Evolutionary conservation across 2,797 vertebrate genomes (phyloP), one percentile per base, ranked within the genome.

Genomic region (Petrocephalus schoutedeni): DNA sequence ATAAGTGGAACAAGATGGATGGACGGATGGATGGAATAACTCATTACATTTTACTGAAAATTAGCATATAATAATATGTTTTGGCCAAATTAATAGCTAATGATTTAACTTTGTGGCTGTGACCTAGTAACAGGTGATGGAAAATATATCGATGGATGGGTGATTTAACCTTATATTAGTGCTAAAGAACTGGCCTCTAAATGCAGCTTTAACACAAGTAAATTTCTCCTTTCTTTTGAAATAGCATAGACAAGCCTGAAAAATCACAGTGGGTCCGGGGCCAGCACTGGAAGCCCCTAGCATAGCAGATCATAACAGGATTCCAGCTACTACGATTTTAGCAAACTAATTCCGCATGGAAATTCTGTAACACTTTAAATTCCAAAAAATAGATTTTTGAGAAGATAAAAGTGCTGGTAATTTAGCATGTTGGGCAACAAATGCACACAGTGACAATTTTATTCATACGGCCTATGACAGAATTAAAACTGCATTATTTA

Each of bases 401-500:
- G 36, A 71, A 71, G 64, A 71, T 57, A 57, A 36, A 80, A 45
- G 36, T 80, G 74, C 41, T 49, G 45, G 41, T 21, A 80, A 80
- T 77, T 5, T 19, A 19, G 71, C n/a, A n/a, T 10, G 41, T 10
- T 80, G 19, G 36, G 41, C 36, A 80, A 80, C 2, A 80, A 80
- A 41, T 80, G 74, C 67, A 71, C 12, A 71, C 67, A 36, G 14
- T 71, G 67, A 71, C 1, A 14, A 36, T 71, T 36, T 36, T 80
- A 80, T 80, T 49, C 32, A 12, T 21, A 49, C 41, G 45, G 45
- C 74, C 8, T 10, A 21, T 21, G 14, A 45, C 45, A 19, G 36
- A 80, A 80, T 57, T 80, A 80, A 80, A 80, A 80, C 45, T 49
- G 41, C n/a, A 80, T 80, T 80, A 49, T 80, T n/a, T 80, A 77